phyloP scores from a whole-genome alignment of 2,888 invertebrate genomes.

The Athalia rosae region DNA sequence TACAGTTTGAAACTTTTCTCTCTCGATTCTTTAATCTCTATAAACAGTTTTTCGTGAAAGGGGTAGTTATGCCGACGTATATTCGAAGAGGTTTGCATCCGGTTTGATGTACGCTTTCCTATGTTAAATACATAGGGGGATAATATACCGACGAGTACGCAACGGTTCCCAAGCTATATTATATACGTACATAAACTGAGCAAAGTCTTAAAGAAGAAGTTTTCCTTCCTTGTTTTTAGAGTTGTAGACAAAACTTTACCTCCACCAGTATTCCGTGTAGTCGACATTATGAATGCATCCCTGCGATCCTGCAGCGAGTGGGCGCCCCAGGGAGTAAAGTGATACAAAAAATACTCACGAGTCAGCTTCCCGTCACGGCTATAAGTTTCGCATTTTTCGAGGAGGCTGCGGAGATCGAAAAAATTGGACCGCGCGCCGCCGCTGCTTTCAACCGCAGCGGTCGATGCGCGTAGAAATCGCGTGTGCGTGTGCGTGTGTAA shows the following conservation, averaged over 20 bases:
- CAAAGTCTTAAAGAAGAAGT: conserved; percentile 17
- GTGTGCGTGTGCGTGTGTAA: conserved; percentile 6
- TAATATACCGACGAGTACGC: neutral
- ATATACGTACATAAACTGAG: neutral
- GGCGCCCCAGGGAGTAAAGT: conserved; percentile 16
- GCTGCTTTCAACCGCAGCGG: conserved; percentile 57
- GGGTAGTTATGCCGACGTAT: no score
- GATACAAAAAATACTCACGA: conserved; percentile 2
- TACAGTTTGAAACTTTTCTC: no score
- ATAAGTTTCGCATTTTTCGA: no score
- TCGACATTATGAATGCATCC: conserved; percentile 34
- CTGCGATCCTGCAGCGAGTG: conserved; percentile 5
- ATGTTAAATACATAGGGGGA: no score
- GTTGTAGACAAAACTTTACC: neutral
- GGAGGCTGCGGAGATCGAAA: no score
- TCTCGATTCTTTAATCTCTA: no score
- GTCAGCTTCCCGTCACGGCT: no score
- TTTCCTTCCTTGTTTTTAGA: neutral
- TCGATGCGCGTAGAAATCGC: conserved; percentile 63
- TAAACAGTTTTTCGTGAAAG: no score
- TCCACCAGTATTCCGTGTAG: neutral
- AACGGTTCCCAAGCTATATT: neutral
- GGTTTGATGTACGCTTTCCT: no score
- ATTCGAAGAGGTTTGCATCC: no score
- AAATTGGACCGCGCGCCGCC: conserved; percentile 5